Evolutionary conservation across 2,888 invertebrate genomes (phyloP).

Genomic region (Folsomia candida): DNA sequence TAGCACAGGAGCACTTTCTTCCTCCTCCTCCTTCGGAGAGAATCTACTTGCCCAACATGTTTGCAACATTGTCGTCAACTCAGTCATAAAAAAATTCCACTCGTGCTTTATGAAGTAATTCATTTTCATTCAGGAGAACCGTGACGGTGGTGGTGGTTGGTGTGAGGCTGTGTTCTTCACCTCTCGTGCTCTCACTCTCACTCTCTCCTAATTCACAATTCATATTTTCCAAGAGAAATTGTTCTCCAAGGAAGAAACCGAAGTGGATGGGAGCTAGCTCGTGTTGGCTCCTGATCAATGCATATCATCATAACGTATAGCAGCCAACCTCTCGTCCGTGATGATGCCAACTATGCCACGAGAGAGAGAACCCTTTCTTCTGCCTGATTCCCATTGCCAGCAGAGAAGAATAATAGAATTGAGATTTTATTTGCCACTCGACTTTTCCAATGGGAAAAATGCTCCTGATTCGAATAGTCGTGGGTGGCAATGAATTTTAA

Average conservation of each 20-base stretch:
- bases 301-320: too few relatives aligned
- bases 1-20: too few relatives aligned
- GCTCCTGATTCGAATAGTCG: background rate
- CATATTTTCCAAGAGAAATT: slow-evolving; percentile 22
- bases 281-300: background rate
- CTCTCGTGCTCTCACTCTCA: background rate
- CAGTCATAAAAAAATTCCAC: slow-evolving; percentile 15
- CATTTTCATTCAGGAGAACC: slow-evolving; percentile 10
- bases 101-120: slow-evolving; percentile 19
- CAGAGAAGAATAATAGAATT: background rate
- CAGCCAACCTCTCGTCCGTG: too few relatives aligned
- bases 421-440: background rate
- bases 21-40: background rate
- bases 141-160: background rate
- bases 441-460: background rate
- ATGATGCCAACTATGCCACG: too few relatives aligned
- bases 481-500: slow-evolving; percentile 10
- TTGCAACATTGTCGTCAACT: background rate
- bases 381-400: background rate
- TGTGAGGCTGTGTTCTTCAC: background rate
- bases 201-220: slow-evolving; percentile 6
- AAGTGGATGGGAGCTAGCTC: background rate
- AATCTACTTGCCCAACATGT: too few relatives aligned
- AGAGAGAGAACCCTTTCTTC: too few relatives aligned
- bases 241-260: slow-evolving; percentile 1